Conservation (phyloP, 2,888 invertebrate genomes). For the Volucella inanis region DNA sequence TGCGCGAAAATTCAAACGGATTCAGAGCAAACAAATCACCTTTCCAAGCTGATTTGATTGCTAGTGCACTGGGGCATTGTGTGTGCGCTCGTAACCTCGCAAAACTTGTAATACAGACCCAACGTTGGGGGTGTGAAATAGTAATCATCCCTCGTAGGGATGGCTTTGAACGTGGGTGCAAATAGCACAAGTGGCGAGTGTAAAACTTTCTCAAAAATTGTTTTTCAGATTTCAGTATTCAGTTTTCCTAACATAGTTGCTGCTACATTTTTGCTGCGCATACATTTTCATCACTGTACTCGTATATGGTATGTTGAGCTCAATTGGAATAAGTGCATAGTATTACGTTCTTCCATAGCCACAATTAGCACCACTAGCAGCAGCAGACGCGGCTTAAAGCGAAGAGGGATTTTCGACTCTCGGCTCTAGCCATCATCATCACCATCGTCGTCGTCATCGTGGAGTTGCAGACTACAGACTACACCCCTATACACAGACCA, state of each 20-base stretch:
- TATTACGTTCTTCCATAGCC: neutral
- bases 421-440: constrained; percentile 1
- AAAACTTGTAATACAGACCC: constrained; percentile 31
- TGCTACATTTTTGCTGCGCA: constrained; percentile 10
- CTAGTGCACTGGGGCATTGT: constrained; percentile 42
- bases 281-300: constrained; percentile 60
- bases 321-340: constrained; percentile 73
- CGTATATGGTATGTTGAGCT: constrained; percentile 64
- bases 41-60: constrained; percentile 72
- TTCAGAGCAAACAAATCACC: constrained; percentile 67
- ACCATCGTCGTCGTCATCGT: constrained; percentile 9
- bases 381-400: constrained; percentile 30
- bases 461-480: constrained; percentile 20
- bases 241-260: neutral
- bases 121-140: constrained; percentile 32
- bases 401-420: neutral
- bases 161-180: too few species aligned
- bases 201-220: constrained; percentile 62
- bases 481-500: neutral
- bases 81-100: constrained; percentile 41
- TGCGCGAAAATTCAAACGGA: constrained; percentile 35
- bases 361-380: constrained; percentile 12
- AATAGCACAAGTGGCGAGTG: constrained; percentile 28
- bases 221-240: constrained; percentile 19
- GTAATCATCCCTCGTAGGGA: constrained; percentile 8